These are phyloP conservation scores for Acrobasis repandana DNA, from an alignment of 2,888 invertebrate genomes.

Conservation along the genomic window DNA sequence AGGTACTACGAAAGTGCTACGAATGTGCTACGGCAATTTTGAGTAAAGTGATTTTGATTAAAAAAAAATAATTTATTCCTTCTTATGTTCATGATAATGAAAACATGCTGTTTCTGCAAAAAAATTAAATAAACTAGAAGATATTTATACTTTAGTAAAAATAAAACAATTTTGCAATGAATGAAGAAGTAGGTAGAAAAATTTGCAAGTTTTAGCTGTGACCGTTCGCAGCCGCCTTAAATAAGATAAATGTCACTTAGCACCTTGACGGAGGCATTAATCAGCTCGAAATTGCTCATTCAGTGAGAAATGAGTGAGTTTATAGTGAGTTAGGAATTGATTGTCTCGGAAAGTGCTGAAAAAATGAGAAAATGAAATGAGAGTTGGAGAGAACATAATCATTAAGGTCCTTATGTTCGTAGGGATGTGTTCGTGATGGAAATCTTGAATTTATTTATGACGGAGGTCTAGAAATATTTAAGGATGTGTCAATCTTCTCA, in stretches of 20 bases:
- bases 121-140: too few relatives aligned
- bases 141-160: too few relatives aligned
- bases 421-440: background rate
- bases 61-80: too few relatives aligned
- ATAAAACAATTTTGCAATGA: too few relatives aligned
- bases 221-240: background rate
- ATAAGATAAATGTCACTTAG: constrained; percentile 25
- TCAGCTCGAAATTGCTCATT: constrained; percentile 36
- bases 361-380: constrained; percentile 8
- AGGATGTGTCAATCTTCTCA: background rate
- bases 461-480: background rate
- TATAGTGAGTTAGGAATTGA: constrained; percentile 25
- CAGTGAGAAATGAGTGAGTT: constrained; percentile 31
- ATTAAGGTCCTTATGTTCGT: constrained; percentile 9
- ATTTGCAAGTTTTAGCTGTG: too few relatives aligned
- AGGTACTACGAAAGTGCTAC: too few relatives aligned
- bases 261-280: constrained; percentile 28
- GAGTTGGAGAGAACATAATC: constrained; percentile 1
- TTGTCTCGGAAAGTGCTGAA: constrained; percentile 17
- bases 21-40: too few relatives aligned
- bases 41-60: too few relatives aligned
- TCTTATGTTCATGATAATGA: too few relatives aligned
- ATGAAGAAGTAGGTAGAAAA: too few relatives aligned
- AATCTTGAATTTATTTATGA: constrained; percentile 1
- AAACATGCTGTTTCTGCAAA: too few relatives aligned